Base-by-base conservation (phyloP, 2,797 vertebrate genomes). In the Sebastes dallii region DNA sequence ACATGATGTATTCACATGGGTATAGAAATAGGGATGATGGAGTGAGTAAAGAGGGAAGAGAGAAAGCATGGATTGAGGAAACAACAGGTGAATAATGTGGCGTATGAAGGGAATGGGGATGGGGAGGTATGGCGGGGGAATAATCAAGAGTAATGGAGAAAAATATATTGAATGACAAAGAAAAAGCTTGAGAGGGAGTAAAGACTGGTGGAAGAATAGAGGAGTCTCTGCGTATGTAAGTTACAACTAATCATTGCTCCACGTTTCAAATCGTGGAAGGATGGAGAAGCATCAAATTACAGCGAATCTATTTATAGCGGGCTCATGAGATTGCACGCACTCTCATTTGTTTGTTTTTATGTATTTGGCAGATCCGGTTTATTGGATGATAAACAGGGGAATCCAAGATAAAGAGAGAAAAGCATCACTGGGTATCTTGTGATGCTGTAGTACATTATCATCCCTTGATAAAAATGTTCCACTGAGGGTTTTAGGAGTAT, bases 221-320 rank as follows among this genome's bases (percentile, higher is more conserved):
- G 8, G 16, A 18, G 20, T 67, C 16, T 27, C 22, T 62, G 14
- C 25, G 5, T 20, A 29, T 78, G 30, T 61, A 56, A 30, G 16
- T 66, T 68, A 56, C n/a, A 73, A 52, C 14, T 60, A 66, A 68
- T 81, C 52, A 73, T 52, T 75, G 60, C 64, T 77, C 42, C 39
- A 42, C 14, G 8, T 30, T 72, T 75, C 62, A 66, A 66, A 66
- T 29, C 22, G 75, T 82, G 77, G 74, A 70, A 80, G 60, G 72
- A 83, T 27, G 30, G 67, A 81, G 36, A 75, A 77, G 42, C 55
- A 77, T 87, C 29, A 82, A 70, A 84, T 82, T 70, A 77, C 70
- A 75, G 72, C 36, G 20, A 1, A 61, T 77, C 66, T 71, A 85
- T 88, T 88, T 72, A 87, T 80, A 81, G 76, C 30, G 39, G 16